Evolutionary conservation across 2,888 invertebrate genomes (phyloP).

Genomic region (Ellobium chinense): DNA sequence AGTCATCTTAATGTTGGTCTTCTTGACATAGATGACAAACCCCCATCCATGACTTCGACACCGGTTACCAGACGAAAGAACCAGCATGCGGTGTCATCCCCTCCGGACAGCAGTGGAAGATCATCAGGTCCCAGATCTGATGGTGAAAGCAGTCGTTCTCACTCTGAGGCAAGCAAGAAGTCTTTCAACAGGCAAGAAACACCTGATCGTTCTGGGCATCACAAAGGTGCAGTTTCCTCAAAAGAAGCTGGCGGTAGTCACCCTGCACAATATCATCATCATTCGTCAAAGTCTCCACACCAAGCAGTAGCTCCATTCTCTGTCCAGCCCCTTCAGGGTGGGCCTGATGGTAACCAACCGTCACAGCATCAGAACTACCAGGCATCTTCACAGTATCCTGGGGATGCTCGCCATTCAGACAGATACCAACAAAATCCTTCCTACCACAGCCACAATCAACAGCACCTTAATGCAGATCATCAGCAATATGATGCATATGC

Average conservation of each 20-base stretch:
- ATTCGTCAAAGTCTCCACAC: slow-evolving; percentile 1
- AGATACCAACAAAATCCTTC: slow-evolving; percentile 9
- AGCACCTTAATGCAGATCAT: not conserved
- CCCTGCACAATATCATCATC: not conserved
- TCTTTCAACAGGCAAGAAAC: not conserved
- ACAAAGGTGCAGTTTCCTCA: not conserved
- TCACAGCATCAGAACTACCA: not conserved
- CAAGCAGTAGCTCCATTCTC: slow-evolving; percentile 1
- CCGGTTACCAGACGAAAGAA: slow-evolving; percentile 59
- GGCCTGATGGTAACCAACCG: not conserved
- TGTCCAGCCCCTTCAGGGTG: not conserved
- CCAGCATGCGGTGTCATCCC: not conserved
- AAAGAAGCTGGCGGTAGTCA: not conserved
- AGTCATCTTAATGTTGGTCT: slow-evolving; percentile 29
- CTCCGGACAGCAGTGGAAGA: slow-evolving; percentile 36
- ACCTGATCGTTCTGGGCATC: not conserved
- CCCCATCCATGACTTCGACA: slow-evolving; percentile 64
- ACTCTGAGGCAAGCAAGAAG: slow-evolving; percentile 15
- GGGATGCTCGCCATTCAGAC: not conserved
- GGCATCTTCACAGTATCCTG: not conserved
- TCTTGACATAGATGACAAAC: slow-evolving; percentile 52
- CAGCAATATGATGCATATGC: not conserved
- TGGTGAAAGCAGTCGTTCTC: slow-evolving; percentile 24
- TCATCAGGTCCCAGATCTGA: slow-evolving; percentile 51
- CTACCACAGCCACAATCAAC: not conserved